Evolutionary conservation across 1,140 invertebrate genomes (phyloP), one percentile per base, ranked within the genome.

Genomic region (Tachypleus tridentatus): DNA sequence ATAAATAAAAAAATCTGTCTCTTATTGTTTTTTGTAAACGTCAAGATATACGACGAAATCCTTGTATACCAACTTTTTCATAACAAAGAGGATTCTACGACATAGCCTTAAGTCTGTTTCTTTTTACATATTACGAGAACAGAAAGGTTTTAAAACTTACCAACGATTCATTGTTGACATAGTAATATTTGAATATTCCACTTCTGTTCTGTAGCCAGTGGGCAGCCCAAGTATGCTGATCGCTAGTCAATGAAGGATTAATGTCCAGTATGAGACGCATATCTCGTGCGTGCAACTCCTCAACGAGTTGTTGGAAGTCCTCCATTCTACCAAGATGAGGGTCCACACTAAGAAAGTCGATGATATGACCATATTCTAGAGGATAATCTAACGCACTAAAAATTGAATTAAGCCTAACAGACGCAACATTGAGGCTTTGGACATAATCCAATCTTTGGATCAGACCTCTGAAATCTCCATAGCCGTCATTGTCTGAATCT

Each of bases 231-330:
- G 67, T 69, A 58, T 72, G 71, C 47, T 72, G 68, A 48, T 72
- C 71, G 4, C 65, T 68, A 2, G 72, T 72, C 3, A 67, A n/a
- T 7, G 61, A 65, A 8, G 68, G 69, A 59, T 70, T 70, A 11
- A 91, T 73, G 75, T 92, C 89, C 47, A 92, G 74, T 29, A 91
- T 76, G 0, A 91, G 51, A 3, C 80, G 84, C 73, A 92, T 88
- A 64, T 87, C 85, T 65, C 77, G 80, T 4, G 76, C 72, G 72
- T 88, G 85, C 8, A 87, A 75, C 47, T 77, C 76, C 11, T 74
- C 72, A 0, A 85, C 77, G 7, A 91, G 74, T n/a, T 78, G 74
- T 56, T 80, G 71, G 66, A 91, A 84, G 74, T 90, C 86, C 58
- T 80, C 76, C 49, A 83, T 70, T 3, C 77, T 80, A 3, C 89